Evolutionary conservation across 2,888 invertebrate species (phyloP), one percentile per base, ranked within the genome.

Genomic region (Omphaloscelis lunosa): DNA sequence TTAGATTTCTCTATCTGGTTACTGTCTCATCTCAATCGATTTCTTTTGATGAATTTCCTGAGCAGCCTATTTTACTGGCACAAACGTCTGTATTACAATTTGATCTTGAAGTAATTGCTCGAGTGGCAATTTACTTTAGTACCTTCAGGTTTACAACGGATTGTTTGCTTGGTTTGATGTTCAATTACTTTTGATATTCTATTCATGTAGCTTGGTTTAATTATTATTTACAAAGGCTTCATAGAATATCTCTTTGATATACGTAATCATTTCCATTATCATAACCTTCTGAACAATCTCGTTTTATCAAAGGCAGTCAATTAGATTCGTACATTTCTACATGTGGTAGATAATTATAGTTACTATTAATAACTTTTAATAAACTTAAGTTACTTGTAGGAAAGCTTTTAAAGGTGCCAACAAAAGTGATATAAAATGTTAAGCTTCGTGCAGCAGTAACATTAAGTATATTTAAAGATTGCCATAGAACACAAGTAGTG

Each of bases 1-100:
- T 94, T 93, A 91, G 89, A 92, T 93, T 92, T 92, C 89, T 92
- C 84, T 88, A 86, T 86, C 69, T 78, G 77, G 72, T 79, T 67
- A 51, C 67, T 75, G 71, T 69, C 59, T 85, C 59, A 75, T 82
- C 76, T 76, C 77, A 78, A 84, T 84, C 72, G 75, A 81, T 77
- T 77, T 82, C 27, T 71, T 76, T 61, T 79, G 58, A 76, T 69
- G 17, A 71, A 62, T 67, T 58, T 80, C 45, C 29, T 63, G 56
- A 71, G 77, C 68, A 74, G 27, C 9, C 20, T 23, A 34, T 80
- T 58, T 53, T 80, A 48, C 29, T n/a, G 41, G 2, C 59, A 61
- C 68, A 51, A 48, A 48, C 29, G 39, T 56, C 59, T 61, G 39
- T 66, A 17, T 9, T 15, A 20, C 29, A 45, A 41, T 48, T 59